Percentiles rank a stretch among this genome's conserved stretches.
phyloP scores from a whole-genome alignment of 2,888 invertebrate genomes.

The Chrysodeixis includens region DNA sequence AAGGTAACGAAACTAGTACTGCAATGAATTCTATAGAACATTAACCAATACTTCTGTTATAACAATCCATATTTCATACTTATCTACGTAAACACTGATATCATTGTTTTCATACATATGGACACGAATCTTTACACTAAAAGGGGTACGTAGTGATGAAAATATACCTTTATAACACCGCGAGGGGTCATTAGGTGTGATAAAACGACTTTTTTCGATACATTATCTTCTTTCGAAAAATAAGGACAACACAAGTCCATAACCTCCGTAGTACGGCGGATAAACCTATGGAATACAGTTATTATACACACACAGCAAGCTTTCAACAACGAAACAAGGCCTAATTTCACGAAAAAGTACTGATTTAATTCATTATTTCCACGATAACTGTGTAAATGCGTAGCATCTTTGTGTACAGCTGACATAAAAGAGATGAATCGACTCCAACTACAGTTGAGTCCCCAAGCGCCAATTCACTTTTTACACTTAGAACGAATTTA shows the following conservation, averaged over 20 bases:
- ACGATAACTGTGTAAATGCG: constrained; percentile 80
- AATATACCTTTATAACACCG: constrained; percentile 81
- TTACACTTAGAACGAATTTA: constrained; percentile 50
- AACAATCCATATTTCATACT: constrained; percentile 64
- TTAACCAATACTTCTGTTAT: constrained; percentile 59
- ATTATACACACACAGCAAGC: constrained; percentile 65
- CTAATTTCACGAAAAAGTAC: constrained; percentile 69
- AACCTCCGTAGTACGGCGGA: constrained; percentile 84
- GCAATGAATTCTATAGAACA: constrained; percentile 49
- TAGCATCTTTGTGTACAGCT: constrained; percentile 88
- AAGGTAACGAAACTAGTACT: constrained; percentile 35
- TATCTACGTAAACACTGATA: constrained; percentile 82
- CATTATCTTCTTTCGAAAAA: constrained; percentile 82
- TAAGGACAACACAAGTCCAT: constrained; percentile 84
- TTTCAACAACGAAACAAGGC: constrained; percentile 59
- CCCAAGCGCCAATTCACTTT: constrained; percentile 81
- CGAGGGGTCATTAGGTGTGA: constrained; percentile 84
- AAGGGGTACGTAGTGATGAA: constrained; percentile 60
- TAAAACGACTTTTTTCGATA: constrained; percentile 78
- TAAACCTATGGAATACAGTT: constrained; percentile 80
- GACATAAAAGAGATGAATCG: constrained; percentile 86
- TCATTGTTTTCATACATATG: constrained; percentile 75
- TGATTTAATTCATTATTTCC: constrained; percentile 85
- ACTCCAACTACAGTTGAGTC: constrained; percentile 75
- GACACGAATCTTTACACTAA: constrained; percentile 60